These are phyloP conservation scores for Pangasianodon hypophthalmus DNA, from an alignment of 2,113 vertebrate genomes.

Conservation along the genomic window DNA sequence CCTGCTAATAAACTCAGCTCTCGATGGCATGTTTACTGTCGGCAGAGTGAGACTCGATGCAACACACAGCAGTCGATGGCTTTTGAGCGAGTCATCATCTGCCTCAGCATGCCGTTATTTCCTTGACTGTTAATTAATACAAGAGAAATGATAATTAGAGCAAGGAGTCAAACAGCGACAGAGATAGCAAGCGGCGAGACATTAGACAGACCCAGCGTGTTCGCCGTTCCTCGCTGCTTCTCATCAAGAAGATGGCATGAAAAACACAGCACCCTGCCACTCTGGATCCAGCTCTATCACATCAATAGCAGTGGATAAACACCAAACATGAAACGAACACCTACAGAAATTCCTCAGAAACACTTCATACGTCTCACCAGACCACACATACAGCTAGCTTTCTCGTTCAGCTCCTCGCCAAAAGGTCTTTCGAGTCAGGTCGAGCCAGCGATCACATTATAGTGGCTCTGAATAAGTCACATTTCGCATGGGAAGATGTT, in stretches of 20 bases:
- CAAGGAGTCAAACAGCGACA: constrained; percentile 23
- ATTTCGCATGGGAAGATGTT: background rate
- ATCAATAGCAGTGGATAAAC: constrained; percentile 3
- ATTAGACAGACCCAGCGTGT: constrained; percentile 35
- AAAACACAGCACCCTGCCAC: constrained; percentile 6
- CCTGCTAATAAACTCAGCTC: constrained; percentile 22
- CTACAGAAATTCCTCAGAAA: constrained; percentile 48
- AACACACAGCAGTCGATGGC: constrained; percentile 25
- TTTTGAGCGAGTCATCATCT: constrained; percentile 26
- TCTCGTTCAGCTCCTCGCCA: constrained; percentile 30
- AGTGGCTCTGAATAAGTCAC: background rate
- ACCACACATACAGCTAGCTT: constrained; percentile 52
- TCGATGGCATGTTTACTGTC: constrained; percentile 27
- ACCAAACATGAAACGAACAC: constrained; percentile 49
- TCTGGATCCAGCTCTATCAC: constrained; percentile 16
- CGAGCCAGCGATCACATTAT: background rate
- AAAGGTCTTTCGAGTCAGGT: constrained; percentile 30
- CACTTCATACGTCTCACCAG: constrained; percentile 29
- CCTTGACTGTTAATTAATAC: constrained; percentile 44
- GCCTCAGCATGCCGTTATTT: constrained; percentile 21
- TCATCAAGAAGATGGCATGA: constrained; percentile 23
- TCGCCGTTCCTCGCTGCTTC: constrained; percentile 15
- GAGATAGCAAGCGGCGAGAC: constrained; percentile 33
- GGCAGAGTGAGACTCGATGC: constrained; percentile 27
- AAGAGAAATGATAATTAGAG: constrained; percentile 40